Evolutionary conservation across 2,888 invertebrate genomes (phyloP).

Genomic region (Zelleria hepariella): DNA sequence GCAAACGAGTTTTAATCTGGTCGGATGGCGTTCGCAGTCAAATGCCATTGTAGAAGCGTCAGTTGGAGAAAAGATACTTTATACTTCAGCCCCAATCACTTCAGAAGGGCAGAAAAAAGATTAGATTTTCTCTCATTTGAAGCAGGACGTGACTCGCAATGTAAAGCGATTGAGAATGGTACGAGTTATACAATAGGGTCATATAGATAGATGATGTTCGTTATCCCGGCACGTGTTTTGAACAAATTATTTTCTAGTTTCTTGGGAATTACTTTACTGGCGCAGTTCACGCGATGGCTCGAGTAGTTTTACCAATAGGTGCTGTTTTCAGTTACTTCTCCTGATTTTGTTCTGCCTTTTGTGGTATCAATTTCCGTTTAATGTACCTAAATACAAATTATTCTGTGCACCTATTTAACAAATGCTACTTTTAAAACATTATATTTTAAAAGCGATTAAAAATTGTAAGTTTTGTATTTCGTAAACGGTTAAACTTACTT

Average conservation of each 20-base stretch:
- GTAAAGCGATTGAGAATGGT: slow-evolving; percentile 35
- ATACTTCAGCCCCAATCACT: slow-evolving; percentile 45
- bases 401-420: no score
- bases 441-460: no score
- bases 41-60: slow-evolving; percentile 31
- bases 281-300: slow-evolving; percentile 14
- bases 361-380: no score
- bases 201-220: slow-evolving; percentile 36
- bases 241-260: slow-evolving; percentile 39
- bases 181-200: background rate
- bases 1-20: slow-evolving; percentile 41
- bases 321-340: background rate
- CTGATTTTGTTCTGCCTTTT: no score
- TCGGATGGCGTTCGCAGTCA: slow-evolving; percentile 13
- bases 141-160: slow-evolving; percentile 47
- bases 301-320: background rate
- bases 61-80: slow-evolving; percentile 27
- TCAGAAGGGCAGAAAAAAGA: slow-evolving; percentile 44
- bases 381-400: no score
- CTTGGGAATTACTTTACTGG: slow-evolving; percentile 28
- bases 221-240: slow-evolving; percentile 46
- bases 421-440: no score
- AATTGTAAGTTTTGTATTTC: no score
- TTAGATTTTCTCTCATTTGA: slow-evolving; percentile 60
- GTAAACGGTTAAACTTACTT: no score